Base-by-base conservation (phyloP, 1,140 invertebrate genomes). In the Drosophila gunungcola region DNA sequence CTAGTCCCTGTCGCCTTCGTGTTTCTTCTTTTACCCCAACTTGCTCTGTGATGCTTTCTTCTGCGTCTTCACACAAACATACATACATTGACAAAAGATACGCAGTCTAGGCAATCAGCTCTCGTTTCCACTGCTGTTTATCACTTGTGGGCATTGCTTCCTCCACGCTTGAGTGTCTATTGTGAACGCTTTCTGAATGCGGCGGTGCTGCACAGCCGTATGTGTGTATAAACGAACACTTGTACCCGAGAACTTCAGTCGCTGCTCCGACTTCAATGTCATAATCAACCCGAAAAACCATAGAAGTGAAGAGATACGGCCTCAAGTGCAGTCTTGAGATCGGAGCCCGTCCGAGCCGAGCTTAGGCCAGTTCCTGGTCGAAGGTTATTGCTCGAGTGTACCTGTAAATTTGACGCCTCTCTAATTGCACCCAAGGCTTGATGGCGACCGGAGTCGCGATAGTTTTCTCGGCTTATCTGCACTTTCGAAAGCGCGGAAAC, bases 261-360 rank as follows among this genome's bases (percentile, higher is more conserved):
- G 67, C n/a, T n/a, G 67, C 85, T 81, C 51, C 16, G 73, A 68
- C 76, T 73, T 80, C 80, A 85, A 84, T 85, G 73, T 73, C 81
- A 80, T 81, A 85, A 85, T 85, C 82, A 86, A 75, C 60, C 60
- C 62, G 49, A 67, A 68, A 80, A 61, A 70, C 48, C 63, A 58
- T 11, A 4, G 58, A 34, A 25, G 7, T n/a, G 13, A 58, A 9
- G 29, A 46, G 76, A 68, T 56, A 48, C 25, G 54, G 51, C 45
- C 57, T 53, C 82, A 82, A 82, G 62, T 60, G 55, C 34, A 27
- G 36, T 25, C 36, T 77, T 68, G 57, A 68, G 58, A 54, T n/a
- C n/a, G n/a, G n/a, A n/a, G n/a, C n/a, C n/a, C n/a, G n/a, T 54
- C 49, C n/a, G 9, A 55, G 25, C 7, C 51, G 27, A 38, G 51